Evolutionary conservation across 1,140 invertebrate genomes (phyloP), one percentile per base, ranked within the genome.

Genomic region (Tetragonula clypearis): DNA sequence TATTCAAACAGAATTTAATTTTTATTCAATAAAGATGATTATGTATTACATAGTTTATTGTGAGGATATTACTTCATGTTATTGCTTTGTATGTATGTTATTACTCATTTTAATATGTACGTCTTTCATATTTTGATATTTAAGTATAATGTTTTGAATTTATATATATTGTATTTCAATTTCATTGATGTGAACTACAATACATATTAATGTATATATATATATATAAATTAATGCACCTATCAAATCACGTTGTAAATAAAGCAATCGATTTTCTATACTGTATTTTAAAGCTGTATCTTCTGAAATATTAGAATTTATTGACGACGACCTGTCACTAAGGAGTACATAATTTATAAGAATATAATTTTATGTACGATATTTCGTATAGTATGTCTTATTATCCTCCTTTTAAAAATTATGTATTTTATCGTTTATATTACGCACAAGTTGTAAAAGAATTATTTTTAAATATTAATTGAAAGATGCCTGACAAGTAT

Each of bases 41-140:
- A 4, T 62, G 62, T 62, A 68, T 17, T 55, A 19, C 60, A 76
- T 76, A 23, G 30, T 17, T 53, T 56, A 60, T 60, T 41, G 12
- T 49, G 8, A 19, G 21, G 2, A 35, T 60, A n/a, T 35, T 75
- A 35, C 23, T 41, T 41, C 21, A 41, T 41, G 5, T 71, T 41
- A 71, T 23, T 41, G 21, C 14, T 23, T 41, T 23, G 12, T 71
- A 41, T 23, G 21, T 71, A 19, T 66, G n/a, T 4, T 5, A n/a
- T 62, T 62, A 49, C 41, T 49, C 41, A 49, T 49, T 49, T 49
- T 49, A 49, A 49, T 49, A 49, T 49, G 35, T 53, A 5, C 5
- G 66, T 73, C 19, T 65, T 72, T 65, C 35, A 55, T 30, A 6
- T 30, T 82, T 55, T 82, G 49, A 30, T 82, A 65, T 49, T 65